Evolutionary conservation across 2,888 invertebrate genomes (phyloP).

Genomic region (Zele albiditarsus): DNA sequence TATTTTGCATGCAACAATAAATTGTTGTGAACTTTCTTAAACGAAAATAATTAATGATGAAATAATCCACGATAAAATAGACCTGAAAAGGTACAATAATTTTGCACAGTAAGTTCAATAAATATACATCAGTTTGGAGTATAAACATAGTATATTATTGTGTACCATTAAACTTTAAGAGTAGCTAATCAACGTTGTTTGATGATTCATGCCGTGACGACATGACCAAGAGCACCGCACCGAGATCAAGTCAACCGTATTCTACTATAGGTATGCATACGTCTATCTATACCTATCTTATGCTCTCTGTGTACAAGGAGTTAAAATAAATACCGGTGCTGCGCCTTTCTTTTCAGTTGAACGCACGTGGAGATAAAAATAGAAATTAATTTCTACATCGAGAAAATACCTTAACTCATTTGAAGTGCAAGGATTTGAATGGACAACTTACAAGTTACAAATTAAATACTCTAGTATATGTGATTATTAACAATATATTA

Average conservation of each 20-base stretch:
- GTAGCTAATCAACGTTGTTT: constrained; percentile 45
- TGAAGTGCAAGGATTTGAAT: neutral
- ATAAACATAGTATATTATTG: neutral
- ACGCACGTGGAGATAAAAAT: constrained; percentile 25
- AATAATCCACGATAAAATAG: no score
- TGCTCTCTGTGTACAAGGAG: neutral
- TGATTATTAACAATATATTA: neutral
- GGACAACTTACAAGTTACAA: neutral
- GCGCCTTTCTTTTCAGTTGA: constrained; percentile 16
- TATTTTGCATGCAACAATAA: no score
- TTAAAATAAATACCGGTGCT: constrained; percentile 21
- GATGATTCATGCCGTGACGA: constrained; percentile 61
- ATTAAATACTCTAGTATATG: neutral
- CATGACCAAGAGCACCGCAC: constrained; percentile 42
- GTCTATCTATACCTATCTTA: neutral
- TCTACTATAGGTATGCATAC: constrained; percentile 23
- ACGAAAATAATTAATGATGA: no score
- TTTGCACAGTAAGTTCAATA: no score
- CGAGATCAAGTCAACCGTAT: constrained; percentile 49
- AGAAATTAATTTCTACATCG: constrained; percentile 18
- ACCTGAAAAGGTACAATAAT: no score
- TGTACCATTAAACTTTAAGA: constrained; percentile 23
- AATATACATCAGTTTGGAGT: no score
- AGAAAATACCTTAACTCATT: neutral
- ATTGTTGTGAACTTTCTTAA: no score